Conservation (phyloP, 2,888 invertebrate genomes). For the Zhuqinia jingwanae region DNA sequence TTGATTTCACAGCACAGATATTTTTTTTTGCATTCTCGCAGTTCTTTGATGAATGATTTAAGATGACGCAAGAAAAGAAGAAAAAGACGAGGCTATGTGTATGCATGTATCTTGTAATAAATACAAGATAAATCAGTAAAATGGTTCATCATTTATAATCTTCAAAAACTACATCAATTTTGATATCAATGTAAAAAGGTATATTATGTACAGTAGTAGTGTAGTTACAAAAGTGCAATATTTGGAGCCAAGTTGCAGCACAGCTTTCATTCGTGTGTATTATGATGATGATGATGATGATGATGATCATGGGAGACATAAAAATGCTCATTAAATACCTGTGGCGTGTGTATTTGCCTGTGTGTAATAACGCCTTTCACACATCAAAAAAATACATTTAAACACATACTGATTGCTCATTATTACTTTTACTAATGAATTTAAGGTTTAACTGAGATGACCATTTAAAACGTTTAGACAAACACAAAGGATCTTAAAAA, state of each 20-base stretch:
- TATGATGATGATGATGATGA: too few relatives aligned
- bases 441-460: conserved; percentile 17
- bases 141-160: too few relatives aligned
- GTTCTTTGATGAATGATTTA: neutral
- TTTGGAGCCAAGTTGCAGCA: too few relatives aligned
- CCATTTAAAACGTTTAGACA: neutral
- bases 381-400: neutral
- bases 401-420: conserved; percentile 27
- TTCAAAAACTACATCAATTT: too few relatives aligned
- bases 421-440: conserved; percentile 37
- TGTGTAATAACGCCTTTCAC: conserved; percentile 18
- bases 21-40: neutral
- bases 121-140: neutral
- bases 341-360: neutral
- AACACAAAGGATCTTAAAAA: neutral
- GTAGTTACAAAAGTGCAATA: too few relatives aligned
- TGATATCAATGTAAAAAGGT: too few relatives aligned
- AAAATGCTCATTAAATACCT: neutral
- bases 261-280: too few relatives aligned
- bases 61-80: conserved; percentile 38
- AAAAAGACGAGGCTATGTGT: too few relatives aligned
- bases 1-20: conserved; percentile 15
- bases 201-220: too few relatives aligned
- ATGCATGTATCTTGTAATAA: too few relatives aligned
- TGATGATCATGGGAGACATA: too few relatives aligned